Percentiles rank a stretch among this genome's conserved stretches.
Conservation (phyloP, 2,797 vertebrate genomes). For the Antrozous pallidus region DNA sequence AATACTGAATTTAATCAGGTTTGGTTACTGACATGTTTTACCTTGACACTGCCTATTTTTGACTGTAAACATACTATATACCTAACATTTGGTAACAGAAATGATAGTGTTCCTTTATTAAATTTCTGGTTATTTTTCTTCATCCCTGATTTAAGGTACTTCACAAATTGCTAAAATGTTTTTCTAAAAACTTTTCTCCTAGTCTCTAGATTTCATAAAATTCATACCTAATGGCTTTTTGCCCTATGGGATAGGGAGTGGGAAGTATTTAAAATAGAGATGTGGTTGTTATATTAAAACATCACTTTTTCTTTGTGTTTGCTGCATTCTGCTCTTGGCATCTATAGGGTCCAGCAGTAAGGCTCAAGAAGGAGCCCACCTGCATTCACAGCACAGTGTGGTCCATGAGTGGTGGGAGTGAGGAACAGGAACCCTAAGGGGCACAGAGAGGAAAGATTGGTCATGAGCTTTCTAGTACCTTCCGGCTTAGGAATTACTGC, state of each 20-base stretch:
- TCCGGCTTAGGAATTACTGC: neutral
- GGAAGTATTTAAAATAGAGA: neutral
- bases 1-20: neutral
- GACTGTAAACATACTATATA: neutral
- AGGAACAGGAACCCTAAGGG: neutral
- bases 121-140: conserved; percentile 33
- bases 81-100: conserved; percentile 5
- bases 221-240: neutral
- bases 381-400: neutral
- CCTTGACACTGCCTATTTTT: conserved; percentile 28
- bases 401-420: neutral
- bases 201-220: conserved; percentile 6
- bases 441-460: neutral
- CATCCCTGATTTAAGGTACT: conserved; percentile 12
- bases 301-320: neutral
- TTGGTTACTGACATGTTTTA: conserved; percentile 34
- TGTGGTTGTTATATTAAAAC: neutral
- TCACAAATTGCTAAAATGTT: conserved; percentile 17
- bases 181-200: neutral
- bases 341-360: neutral
- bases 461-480: neutral
- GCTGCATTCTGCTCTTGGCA: neutral
- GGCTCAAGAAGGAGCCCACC: neutral
- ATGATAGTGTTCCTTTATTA: neutral
- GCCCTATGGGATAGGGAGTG: neutral